Conservation (phyloP, 2,113 vertebrate genomes). For the Cyrtonyx montezumae region DNA sequence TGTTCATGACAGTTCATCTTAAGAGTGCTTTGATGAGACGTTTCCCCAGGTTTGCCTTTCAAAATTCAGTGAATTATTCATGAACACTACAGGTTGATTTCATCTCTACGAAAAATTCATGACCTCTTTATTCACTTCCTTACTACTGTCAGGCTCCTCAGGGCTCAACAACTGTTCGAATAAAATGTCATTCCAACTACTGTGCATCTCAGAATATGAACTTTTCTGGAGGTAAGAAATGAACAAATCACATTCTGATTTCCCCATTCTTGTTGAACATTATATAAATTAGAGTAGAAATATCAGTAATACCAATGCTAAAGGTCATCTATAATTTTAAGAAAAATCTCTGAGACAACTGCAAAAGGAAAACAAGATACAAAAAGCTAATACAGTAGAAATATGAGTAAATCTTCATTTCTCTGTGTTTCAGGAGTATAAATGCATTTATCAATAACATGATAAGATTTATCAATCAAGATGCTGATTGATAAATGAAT, state of each 20-base stretch:
- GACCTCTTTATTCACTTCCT: constrained; percentile 55
- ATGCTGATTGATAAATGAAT: not conserved
- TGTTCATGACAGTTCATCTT: constrained; percentile 39
- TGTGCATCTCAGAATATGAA: not conserved
- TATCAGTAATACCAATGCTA: not conserved
- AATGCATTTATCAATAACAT: not conserved
- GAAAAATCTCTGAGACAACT: not conserved
- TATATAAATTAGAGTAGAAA: not conserved
- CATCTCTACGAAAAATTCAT: constrained; percentile 13
- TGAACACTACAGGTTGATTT: constrained; percentile 48
- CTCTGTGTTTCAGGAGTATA: not conserved
- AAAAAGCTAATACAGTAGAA: not conserved
- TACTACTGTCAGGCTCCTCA: constrained; percentile 38
- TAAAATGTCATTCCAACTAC: constrained; percentile 25
- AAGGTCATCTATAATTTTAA: not conserved
- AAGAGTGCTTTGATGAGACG: constrained; percentile 6
- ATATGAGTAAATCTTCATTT: not conserved
- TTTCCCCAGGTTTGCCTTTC: constrained; percentile 56
- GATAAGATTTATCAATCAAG: not conserved
- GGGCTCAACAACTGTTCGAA: constrained; percentile 44
- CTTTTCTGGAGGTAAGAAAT: not conserved
- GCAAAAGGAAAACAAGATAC: not conserved
- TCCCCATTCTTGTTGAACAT: not conserved
- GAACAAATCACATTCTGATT: not conserved
- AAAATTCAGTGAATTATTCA: constrained; percentile 66